Evolutionary conservation across 2,888 invertebrate species (phyloP).

Genomic region (Cremastinae sp.): DNA sequence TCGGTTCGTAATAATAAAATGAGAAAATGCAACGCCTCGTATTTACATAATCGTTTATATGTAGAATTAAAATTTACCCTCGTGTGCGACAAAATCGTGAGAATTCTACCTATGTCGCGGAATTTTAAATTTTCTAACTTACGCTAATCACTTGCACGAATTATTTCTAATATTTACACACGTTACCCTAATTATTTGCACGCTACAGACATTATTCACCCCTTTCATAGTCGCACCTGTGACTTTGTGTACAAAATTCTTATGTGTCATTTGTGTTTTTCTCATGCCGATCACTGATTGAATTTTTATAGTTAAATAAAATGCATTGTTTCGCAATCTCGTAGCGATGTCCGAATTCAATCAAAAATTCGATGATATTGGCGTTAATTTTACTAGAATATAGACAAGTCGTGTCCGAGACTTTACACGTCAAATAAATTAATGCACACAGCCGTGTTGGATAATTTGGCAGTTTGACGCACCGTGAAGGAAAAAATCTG

Average conservation of each 20-base stretch:
- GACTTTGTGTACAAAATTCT: slow-evolving; percentile 40
- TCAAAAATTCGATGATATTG: slow-evolving; percentile 1
- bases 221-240: slow-evolving; percentile 3
- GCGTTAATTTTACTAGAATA: background rate
- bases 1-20: slow-evolving; percentile 11
- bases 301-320: background rate
- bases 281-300: slow-evolving; percentile 37
- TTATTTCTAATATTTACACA: slow-evolving; percentile 52
- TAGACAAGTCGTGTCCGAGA: background rate
- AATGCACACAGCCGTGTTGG: slow-evolving; percentile 54
- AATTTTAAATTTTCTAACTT: background rate
- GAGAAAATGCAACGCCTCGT: slow-evolving; percentile 7
- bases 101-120: slow-evolving; percentile 18
- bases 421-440: slow-evolving; percentile 32
- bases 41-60: slow-evolving; percentile 18
- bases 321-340: background rate
- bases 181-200: slow-evolving; percentile 27
- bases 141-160: slow-evolving; percentile 14
- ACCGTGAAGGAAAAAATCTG: slow-evolving; percentile 33
- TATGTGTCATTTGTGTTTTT: background rate
- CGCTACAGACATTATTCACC: slow-evolving; percentile 23
- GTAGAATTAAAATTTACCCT: slow-evolving; percentile 32
- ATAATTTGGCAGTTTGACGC: slow-evolving; percentile 55
- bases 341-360: background rate
- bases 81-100: slow-evolving; percentile 38